Conservation (phyloP, 2,888 invertebrate species). For the Polymixis lichenea region DNA sequence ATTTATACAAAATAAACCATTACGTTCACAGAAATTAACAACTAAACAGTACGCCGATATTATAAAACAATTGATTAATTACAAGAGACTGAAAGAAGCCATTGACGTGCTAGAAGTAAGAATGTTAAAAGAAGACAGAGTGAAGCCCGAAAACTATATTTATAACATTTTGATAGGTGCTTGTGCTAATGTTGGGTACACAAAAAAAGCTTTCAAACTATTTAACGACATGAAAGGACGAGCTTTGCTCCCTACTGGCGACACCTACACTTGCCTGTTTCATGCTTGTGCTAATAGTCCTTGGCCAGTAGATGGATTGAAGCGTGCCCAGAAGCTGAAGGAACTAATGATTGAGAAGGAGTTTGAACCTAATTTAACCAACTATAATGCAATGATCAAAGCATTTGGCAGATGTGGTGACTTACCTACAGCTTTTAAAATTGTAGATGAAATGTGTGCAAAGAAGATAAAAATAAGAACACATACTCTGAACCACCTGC, state of each 20-base stretch:
- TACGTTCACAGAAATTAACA: slow-evolving; percentile 88
- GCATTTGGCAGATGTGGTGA: slow-evolving; percentile 96
- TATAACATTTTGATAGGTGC: slow-evolving; percentile 96
- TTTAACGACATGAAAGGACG: slow-evolving; percentile 96
- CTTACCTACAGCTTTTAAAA: slow-evolving; percentile 93
- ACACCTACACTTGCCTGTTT: slow-evolving; percentile 96
- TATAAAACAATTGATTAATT: slow-evolving; percentile 92
- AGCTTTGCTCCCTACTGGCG: slow-evolving; percentile 92
- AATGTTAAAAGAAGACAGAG: slow-evolving; percentile 94
- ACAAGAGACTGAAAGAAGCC: slow-evolving; percentile 94
- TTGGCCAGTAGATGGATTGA: slow-evolving; percentile 92
- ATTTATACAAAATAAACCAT: slow-evolving; percentile 88
- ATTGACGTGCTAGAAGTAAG: slow-evolving; percentile 94
- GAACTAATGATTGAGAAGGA: slow-evolving; percentile 93
- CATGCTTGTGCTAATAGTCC: slow-evolving; percentile 97
- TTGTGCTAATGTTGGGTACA: slow-evolving; percentile 95
- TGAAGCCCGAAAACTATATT: slow-evolving; percentile 94
- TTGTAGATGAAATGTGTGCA: slow-evolving; percentile 96
- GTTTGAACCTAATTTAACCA: slow-evolving; percentile 93
- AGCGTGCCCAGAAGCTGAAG: slow-evolving; percentile 92
- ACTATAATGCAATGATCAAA: slow-evolving; percentile 97
- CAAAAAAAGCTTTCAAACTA: slow-evolving; percentile 95
- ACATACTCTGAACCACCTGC: slow-evolving; percentile 94
- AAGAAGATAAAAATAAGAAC: slow-evolving; percentile 91
- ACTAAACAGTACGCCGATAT: slow-evolving; percentile 93